Percentiles rank a stretch among this genome's conserved stretches.
phyloP scores from a whole-genome alignment of 1,140 invertebrate genomes.

The Aradophagus sp. region DNA sequence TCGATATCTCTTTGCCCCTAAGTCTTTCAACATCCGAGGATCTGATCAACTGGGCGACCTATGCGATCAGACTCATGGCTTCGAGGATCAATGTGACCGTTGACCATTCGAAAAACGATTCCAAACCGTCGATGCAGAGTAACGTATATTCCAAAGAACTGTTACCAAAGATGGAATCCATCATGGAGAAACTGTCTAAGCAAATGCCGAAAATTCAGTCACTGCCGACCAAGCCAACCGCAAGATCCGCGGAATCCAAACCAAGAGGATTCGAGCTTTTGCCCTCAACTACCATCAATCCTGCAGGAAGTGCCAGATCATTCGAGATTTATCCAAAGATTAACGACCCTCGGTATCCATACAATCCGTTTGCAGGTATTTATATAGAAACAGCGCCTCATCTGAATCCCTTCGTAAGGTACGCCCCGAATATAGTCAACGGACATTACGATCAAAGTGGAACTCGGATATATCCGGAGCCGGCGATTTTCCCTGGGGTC shows the following conservation, averaged over 20 bases:
- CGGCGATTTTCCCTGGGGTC: conserved; percentile 37
- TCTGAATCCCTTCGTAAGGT: conserved; percentile 29
- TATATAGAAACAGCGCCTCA: conserved; percentile 20
- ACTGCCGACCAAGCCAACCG: conserved; percentile 18
- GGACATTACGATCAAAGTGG: conserved; percentile 37
- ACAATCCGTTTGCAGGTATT: conserved; percentile 32
- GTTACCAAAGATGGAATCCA: conserved; percentile 16
- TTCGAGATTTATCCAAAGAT: conserved; percentile 39
- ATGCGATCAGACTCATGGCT: conserved; percentile 68
- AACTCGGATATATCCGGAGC: conserved; percentile 28
- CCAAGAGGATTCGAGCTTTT: conserved; percentile 4
- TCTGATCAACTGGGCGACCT: conserved; percentile 66
- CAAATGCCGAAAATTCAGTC: conserved; percentile 21
- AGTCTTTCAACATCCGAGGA: conserved; percentile 65
- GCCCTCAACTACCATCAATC: neutral
- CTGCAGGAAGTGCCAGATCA: conserved; percentile 9
- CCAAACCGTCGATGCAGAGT: conserved; percentile 1
- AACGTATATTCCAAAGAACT: conserved; percentile 15
- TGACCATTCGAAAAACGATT: conserved; percentile 32
- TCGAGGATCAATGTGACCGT: conserved; percentile 68
- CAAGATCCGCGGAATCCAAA: neutral
- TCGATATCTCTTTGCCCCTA: conserved; percentile 64
- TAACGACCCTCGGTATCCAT: conserved; percentile 7
- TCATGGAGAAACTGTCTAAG: conserved; percentile 24
- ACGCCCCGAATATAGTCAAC: conserved; percentile 12